These are phyloP conservation scores for Callospermophilus lateralis DNA, from an alignment of 2,113 vertebrate genomes.

Conservation along the genomic window DNA sequence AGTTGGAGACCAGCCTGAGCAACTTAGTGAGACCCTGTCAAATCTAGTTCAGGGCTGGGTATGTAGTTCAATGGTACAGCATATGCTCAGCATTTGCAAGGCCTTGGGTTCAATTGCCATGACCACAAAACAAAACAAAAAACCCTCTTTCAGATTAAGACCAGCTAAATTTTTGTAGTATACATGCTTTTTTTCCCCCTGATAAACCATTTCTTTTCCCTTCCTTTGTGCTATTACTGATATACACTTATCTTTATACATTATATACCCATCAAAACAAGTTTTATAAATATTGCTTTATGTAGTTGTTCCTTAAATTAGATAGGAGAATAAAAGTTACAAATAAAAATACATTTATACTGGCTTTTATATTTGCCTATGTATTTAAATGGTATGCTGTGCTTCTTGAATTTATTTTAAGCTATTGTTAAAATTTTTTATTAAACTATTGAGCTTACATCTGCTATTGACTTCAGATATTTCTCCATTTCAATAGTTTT, in stretches of 20 bases:
- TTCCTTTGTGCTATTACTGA: background rate
- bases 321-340: background rate
- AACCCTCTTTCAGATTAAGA: too few relatives aligned
- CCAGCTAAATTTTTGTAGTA: background rate
- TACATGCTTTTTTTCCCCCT: background rate
- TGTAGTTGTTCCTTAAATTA: background rate
- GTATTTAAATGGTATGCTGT: background rate
- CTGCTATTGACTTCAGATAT: conserved; percentile 12
- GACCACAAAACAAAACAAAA: too few relatives aligned
- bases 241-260: background rate
- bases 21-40: background rate
- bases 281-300: conserved; percentile 1
- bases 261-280: background rate
- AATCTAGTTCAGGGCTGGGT: too few relatives aligned
- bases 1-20: background rate
- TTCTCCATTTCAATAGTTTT: conserved; percentile 15
- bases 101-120: too few relatives aligned
- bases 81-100: too few relatives aligned
- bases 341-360: background rate
- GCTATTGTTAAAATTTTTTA: background rate
- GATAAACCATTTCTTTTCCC: background rate
- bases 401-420: conserved; percentile 37
- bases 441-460: conserved; percentile 34
- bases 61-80: too few relatives aligned
- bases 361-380: background rate